Conservation (phyloP, 2,797 vertebrate species). For the Crenuchus spilurus region DNA sequence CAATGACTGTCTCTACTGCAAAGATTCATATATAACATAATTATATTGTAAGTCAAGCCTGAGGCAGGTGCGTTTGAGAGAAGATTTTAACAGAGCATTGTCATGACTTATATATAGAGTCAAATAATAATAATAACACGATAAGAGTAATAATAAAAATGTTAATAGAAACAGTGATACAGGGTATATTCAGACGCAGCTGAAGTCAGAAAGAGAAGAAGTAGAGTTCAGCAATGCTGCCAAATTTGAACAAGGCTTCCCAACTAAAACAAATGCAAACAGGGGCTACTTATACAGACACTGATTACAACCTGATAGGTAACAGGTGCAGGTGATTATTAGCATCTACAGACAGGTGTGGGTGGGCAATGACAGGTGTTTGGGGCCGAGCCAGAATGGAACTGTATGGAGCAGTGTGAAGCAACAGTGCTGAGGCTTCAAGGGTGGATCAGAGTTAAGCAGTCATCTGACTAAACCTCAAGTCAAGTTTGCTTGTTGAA, state of each 20-base stretch:
- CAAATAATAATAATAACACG: neutral
- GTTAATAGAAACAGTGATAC: too few relatives aligned
- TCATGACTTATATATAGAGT: neutral
- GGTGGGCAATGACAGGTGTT: neutral
- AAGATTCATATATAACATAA: neutral
- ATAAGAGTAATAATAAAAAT: neutral
- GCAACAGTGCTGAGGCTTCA: neutral
- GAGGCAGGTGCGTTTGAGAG: too few relatives aligned
- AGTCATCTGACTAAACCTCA: too few relatives aligned
- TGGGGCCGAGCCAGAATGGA: neutral
- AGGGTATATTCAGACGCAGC: neutral
- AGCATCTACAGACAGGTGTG: neutral
- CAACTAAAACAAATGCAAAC: neutral
- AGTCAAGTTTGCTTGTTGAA: too few relatives aligned
- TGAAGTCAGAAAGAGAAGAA: neutral
- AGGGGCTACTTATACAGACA: slow-evolving; percentile 1
- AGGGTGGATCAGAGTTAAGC: neutral
- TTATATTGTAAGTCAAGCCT: neutral
- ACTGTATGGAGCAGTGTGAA: neutral
- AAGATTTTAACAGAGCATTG: too few relatives aligned
- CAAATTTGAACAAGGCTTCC: neutral
- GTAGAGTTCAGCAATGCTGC: neutral
- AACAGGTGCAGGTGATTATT: slow-evolving; percentile 14
- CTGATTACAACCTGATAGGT: neutral
- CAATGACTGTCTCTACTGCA: neutral